These are phyloP conservation scores for Takifugu flavidus DNA, from an alignment of 2,113 vertebrate genomes.

Conservation along the genomic window DNA sequence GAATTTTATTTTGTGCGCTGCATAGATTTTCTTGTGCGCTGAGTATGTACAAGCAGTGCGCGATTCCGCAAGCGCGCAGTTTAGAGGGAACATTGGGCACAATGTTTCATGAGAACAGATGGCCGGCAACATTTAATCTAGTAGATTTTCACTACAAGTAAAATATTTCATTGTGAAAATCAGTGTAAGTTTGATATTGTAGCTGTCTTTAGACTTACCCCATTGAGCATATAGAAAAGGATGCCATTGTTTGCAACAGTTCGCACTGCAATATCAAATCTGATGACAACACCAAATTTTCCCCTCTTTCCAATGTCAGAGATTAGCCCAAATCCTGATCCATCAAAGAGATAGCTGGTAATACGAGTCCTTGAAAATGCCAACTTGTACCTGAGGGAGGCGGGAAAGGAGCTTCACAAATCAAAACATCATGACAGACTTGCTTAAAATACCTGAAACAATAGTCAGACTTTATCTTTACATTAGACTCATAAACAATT, in stretches of 20 bases:
- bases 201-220: constrained; percentile 71
- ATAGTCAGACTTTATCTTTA: neutral
- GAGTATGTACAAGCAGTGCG: too few species aligned
- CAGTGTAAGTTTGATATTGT: neutral
- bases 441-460: neutral
- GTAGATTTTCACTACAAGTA: neutral
- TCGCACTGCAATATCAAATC: constrained; percentile 93
- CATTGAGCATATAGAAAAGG: constrained; percentile 90
- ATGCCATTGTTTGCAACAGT: constrained; percentile 85
- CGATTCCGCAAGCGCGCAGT: too few species aligned
- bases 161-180: too few species aligned
- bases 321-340: constrained; percentile 88
- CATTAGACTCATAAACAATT: too few species aligned
- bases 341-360: constrained; percentile 94
- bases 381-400: constrained; percentile 82
- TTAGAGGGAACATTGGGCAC: too few species aligned
- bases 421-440: neutral
- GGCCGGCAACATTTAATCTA: too few species aligned
- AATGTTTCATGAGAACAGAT: too few species aligned
- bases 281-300: constrained; percentile 83
- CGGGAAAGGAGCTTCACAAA: neutral
- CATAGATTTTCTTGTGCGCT: too few species aligned
- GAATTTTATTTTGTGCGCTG: too few species aligned
- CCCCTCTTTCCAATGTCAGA: constrained; percentile 86
- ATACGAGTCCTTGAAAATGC: constrained; percentile 93